Conservation (phyloP, 2,888 invertebrate species). For the Aphidius colemani region DNA sequence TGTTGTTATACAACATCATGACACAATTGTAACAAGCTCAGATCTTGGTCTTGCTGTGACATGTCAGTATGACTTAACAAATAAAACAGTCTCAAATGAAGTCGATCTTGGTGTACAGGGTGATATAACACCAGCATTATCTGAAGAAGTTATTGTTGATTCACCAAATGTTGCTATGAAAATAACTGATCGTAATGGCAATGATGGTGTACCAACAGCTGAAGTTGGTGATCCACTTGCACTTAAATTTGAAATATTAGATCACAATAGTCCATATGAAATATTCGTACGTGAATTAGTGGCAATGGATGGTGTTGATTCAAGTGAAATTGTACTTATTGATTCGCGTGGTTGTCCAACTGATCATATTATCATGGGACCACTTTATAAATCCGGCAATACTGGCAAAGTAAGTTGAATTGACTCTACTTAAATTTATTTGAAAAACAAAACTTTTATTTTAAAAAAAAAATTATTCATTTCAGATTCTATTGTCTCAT, state of each 20-base stretch:
- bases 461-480: slow-evolving; percentile 28
- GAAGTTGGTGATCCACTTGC: slow-evolving; percentile 93
- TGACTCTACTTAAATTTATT: not conserved
- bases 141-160: slow-evolving; percentile 90
- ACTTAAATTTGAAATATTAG: slow-evolving; percentile 88
- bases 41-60: slow-evolving; percentile 92
- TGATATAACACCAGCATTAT: slow-evolving; percentile 83
- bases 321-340: slow-evolving; percentile 89
- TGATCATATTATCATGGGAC: slow-evolving; percentile 93
- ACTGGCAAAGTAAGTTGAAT: slow-evolving; percentile 73
- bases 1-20: slow-evolving; percentile 93
- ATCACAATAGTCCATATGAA: slow-evolving; percentile 91
- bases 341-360: slow-evolving; percentile 92
- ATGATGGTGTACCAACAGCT: slow-evolving; percentile 82
- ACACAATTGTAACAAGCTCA: slow-evolving; percentile 91
- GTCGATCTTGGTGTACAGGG: slow-evolving; percentile 88
- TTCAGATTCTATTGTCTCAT: slow-evolving; percentile 81
- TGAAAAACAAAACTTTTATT: not conserved
- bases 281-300: slow-evolving; percentile 93
- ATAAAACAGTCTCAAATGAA: slow-evolving; percentile 92
- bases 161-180: slow-evolving; percentile 95
- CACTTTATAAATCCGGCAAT: slow-evolving; percentile 80
- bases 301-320: slow-evolving; percentile 92
- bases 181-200: slow-evolving; percentile 83
- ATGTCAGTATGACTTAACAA: slow-evolving; percentile 92